A percentile compares a stretch with the other conserved stretches of the same genome.
Evolutionary conservation across 2,113 vertebrate species (phyloP).

Genomic region (Eupsittula cactorum): DNA sequence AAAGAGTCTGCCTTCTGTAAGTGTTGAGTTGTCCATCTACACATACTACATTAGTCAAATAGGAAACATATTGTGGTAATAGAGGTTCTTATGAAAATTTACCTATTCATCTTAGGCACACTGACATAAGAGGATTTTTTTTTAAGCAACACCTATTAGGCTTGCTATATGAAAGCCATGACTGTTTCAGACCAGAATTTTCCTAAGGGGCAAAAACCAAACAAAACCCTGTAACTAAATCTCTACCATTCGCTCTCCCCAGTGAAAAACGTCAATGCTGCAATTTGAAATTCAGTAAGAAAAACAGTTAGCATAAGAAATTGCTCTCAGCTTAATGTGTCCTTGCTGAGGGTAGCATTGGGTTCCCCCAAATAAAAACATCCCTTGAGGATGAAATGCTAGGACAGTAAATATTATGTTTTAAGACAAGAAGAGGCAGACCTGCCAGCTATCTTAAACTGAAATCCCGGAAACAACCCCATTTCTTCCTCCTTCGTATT

Average conservation of each 20-base stretch:
- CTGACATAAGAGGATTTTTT: background rate
- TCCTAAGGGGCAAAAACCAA: constrained; percentile 5
- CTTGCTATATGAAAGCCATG: background rate
- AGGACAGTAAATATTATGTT: background rate
- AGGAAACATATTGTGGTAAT: background rate
- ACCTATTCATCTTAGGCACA: background rate
- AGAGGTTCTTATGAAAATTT: background rate
- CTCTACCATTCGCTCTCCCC: background rate
- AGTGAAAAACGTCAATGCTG: background rate
- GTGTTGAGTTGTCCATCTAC: background rate
- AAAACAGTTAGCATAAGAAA: constrained; percentile 16
- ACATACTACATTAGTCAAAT: background rate
- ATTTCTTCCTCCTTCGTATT: background rate
- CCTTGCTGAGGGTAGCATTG: background rate
- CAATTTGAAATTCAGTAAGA: constrained; percentile 13
- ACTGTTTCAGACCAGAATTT: background rate
- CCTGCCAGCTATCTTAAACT: background rate
- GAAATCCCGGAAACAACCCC: background rate
- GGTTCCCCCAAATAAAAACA: background rate
- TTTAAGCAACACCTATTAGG: background rate
- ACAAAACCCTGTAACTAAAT: constrained; percentile 5
- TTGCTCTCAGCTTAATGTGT: background rate
- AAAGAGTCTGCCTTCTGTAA: background rate
- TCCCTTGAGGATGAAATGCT: background rate
- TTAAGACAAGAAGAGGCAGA: background rate